Evolutionary conservation across 2,888 invertebrate species (phyloP), one percentile per base, ranked within the genome.

Genomic region (Spodoptera littoralis): DNA sequence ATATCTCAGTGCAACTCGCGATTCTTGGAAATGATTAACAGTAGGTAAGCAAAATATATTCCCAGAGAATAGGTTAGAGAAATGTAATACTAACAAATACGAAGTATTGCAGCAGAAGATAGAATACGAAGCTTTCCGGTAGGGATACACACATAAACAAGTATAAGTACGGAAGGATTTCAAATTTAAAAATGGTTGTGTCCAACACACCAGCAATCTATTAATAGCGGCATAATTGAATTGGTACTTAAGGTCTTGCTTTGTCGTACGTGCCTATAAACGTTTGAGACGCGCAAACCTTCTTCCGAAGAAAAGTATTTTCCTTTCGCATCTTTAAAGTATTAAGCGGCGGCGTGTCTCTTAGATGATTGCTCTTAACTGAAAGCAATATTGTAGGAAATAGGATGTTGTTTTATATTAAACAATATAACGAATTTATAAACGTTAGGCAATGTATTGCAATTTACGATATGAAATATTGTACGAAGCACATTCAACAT

Each of bases 141-240:
- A 9, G 36, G 36, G 2, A 9, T 36, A 30, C 30, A 30, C 6
- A 6, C 18, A 18, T 18, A 3, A 30, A 30, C 30, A 6, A 30
- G 5, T 30, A 6, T 36, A 36, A 36, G 9, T 36, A 36, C 36
- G 8, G 8, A 42, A 50, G 13, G 12, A 42, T 8, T 13, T 43
- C 11, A n/a, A 24, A 27, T 64, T 49, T 18, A 18, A 11, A 36
- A 48, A 41, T 24, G 11, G 41, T n/a, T 24, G 13, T 12, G 24
- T n/a, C 11, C 8, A 5, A 27, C 5, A 1, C 11, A 18, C 6
- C 24, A 36, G 6, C 24, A 11, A 13, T 27, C n/a, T 54, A 43
- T 43, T 46, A 42, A 13, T 30, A 22, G 11, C 50, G 22, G 11
- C 13, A 45, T 45, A 65, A 55, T 27, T 11, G 11, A 48, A 48